A percentile compares a stretch with the other conserved stretches of the same genome.
These are phyloP conservation scores for Ptilodon capucinus DNA, from an alignment of 2,888 invertebrate species.

Conservation along the genomic window DNA sequence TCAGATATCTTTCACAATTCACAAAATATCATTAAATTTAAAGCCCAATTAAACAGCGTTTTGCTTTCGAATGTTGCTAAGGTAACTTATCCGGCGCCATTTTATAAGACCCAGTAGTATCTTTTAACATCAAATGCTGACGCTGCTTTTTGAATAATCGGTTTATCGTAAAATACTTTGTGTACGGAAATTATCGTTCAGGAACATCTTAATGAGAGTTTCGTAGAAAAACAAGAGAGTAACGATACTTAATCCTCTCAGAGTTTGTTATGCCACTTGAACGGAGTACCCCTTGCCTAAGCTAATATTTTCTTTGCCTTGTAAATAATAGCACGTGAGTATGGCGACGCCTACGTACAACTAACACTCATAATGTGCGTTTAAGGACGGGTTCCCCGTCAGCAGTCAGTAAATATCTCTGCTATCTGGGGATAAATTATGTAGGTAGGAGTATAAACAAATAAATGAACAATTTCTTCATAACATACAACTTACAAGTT, in stretches of 20 bases:
- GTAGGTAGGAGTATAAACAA: too few relatives aligned
- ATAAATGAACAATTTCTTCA: too few relatives aligned
- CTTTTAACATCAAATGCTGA: not conserved
- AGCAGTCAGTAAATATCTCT: conserved; percentile 24
- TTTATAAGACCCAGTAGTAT: not conserved
- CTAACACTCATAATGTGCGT: conserved; percentile 26
- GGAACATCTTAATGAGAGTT: not conserved
- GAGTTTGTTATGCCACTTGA: conserved; percentile 45
- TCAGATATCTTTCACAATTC: too few relatives aligned
- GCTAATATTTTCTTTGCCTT: conserved; percentile 58
- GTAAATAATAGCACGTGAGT: conserved; percentile 51
- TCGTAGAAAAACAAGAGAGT: conserved; percentile 9
- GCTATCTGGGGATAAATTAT: too few relatives aligned
- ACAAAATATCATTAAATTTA: too few relatives aligned
- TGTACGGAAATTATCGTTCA: not conserved
- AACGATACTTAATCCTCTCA: conserved; percentile 46
- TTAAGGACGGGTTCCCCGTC: conserved; percentile 32
- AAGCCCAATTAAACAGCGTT: too few relatives aligned
- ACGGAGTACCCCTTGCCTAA: conserved; percentile 53
- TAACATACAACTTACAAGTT: too few relatives aligned
- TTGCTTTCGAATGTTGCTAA: not conserved
- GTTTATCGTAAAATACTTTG: not conserved
- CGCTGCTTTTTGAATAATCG: not conserved
- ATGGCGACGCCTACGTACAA: conserved; percentile 40
- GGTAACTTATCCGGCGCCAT: not conserved